Conservation (phyloP, 2,888 invertebrate genomes). For the Nemotelus pantherinus region DNA sequence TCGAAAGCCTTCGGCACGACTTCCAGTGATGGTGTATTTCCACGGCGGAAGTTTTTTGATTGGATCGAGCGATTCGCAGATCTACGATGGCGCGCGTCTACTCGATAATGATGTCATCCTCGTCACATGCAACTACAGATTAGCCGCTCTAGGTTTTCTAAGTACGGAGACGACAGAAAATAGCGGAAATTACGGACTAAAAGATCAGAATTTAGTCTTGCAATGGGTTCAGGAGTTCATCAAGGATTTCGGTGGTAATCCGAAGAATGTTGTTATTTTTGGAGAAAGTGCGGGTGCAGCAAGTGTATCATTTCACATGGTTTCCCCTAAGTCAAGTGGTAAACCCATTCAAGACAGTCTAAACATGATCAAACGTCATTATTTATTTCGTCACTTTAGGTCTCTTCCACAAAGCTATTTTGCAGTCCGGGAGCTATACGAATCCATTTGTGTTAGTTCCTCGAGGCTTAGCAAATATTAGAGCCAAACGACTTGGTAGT, state of each 20-base stretch:
- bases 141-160: constrained; percentile 69
- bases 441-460: constrained; percentile 70
- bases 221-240: neutral
- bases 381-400: constrained; percentile 63
- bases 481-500: no score
- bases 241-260: neutral
- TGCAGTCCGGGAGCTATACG: constrained; percentile 74
- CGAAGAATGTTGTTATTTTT: neutral
- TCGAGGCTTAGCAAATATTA: neutral
- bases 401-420: constrained; percentile 74
- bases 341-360: no score
- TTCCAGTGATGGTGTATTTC: constrained; percentile 72
- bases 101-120: constrained; percentile 73
- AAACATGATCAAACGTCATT: no score
- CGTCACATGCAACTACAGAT: constrained; percentile 72
- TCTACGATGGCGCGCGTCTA: constrained; percentile 73
- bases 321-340: no score
- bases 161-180: constrained; percentile 69
- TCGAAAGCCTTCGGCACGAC: neutral
- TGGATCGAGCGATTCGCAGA: constrained; percentile 70
- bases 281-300: neutral
- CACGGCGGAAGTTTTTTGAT: constrained; percentile 73
- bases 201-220: neutral
- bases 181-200: constrained; percentile 56
- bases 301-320: neutral